Evolutionary conservation across 2,113 vertebrate species (phyloP).

Genomic region (Thunnus maccoyii): DNA sequence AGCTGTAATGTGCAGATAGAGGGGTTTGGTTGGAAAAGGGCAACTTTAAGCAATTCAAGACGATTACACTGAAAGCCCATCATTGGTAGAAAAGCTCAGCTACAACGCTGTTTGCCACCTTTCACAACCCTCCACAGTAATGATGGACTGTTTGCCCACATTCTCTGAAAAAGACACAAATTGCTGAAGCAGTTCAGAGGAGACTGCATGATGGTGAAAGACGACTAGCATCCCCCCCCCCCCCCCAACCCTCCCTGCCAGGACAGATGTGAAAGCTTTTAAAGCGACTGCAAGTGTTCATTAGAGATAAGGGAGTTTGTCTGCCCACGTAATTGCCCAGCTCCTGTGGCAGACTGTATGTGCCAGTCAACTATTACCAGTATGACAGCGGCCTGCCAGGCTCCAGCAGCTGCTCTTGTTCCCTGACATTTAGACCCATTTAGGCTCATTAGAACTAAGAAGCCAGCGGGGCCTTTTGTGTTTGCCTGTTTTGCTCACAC

Average conservation of each 20-base stretch:
- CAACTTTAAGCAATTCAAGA: background rate
- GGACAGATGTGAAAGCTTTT: conserved; percentile 77
- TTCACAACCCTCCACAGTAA: conserved; percentile 10
- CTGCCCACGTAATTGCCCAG: conserved; percentile 80
- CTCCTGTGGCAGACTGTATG: conserved; percentile 71
- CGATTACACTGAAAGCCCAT: background rate
- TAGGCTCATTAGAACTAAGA: conserved; percentile 63
- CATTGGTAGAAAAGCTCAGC: background rate
- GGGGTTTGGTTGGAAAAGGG: background rate
- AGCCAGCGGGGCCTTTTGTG: conserved; percentile 31
- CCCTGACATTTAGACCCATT: conserved; percentile 70
- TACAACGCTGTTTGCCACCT: conserved; percentile 9
- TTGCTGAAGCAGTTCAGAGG: conserved; percentile 36
- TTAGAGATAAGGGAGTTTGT: conserved; percentile 87
- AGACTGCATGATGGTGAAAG: conserved; percentile 36
- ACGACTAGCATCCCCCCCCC: conserved; percentile 4
- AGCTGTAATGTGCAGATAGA: background rate
- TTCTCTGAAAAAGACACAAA: conserved; percentile 28
- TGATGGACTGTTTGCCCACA: conserved; percentile 33
- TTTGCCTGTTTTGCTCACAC: conserved; percentile 38
- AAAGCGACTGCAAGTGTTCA: conserved; percentile 84
- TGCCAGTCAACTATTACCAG: conserved; percentile 71
- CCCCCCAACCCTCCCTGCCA: conserved; percentile 26
- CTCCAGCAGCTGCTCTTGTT: conserved; percentile 50
- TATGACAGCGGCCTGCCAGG: conserved; percentile 65